Conservation (phyloP, 92 coral and sea anemone genomes). For the Epizoanthus illoricatus region DNA sequence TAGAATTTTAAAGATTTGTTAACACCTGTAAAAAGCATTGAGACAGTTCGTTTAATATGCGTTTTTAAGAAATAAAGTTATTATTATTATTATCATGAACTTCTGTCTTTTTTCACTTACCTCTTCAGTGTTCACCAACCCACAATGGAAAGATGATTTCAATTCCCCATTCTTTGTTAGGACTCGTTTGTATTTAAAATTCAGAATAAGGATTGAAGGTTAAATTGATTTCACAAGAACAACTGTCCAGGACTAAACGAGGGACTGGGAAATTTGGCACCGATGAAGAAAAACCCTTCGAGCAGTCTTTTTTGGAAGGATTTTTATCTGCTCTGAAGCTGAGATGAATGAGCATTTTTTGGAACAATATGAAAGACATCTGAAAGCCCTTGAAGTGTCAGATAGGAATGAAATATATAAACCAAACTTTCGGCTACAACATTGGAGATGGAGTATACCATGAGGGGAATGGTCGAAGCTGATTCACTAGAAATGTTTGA, state of each 20-base stretch:
- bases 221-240: neutral
- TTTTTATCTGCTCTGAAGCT: constrained; percentile 27
- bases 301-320: constrained; percentile 34
- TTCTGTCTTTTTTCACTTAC: no score
- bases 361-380: constrained; percentile 49
- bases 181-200: no score
- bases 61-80: no score
- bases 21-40: no score
- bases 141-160: no score
- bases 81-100: no score
- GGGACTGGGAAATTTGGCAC: constrained; percentile 43
- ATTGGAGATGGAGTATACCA: constrained; percentile 42
- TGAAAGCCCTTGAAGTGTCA: constrained; percentile 35
- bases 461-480: constrained; percentile 50
- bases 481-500: constrained; percentile 48
- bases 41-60: no score
- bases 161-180: no score
- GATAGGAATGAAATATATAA: constrained; percentile 28
- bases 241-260: constrained; percentile 49
- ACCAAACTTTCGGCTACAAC: constrained; percentile 49
- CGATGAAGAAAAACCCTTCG: constrained; percentile 47
- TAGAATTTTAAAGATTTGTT: no score
- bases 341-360: constrained; percentile 48
- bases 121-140: no score
- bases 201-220: no score